A percentile compares a stretch with the other conserved stretches of the same genome.
Conservation (phyloP, 2,113 vertebrate species). For the Globicephala melas region DNA sequence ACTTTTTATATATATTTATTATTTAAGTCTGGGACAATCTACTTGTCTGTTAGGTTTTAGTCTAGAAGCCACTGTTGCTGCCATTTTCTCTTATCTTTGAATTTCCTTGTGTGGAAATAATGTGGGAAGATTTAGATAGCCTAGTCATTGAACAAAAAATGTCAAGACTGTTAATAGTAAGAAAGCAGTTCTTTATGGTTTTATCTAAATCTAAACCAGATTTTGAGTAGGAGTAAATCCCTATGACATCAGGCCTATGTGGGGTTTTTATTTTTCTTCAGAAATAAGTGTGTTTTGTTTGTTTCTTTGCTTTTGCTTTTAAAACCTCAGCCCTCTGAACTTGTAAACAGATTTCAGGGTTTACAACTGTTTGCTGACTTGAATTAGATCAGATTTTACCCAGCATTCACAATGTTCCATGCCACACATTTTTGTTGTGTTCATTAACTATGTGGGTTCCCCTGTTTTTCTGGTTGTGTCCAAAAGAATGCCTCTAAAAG, state of each 20-base stretch:
- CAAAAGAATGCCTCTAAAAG: not conserved
- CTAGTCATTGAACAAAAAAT: not conserved
- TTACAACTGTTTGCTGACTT: not conserved
- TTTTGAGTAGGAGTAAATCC: not conserved
- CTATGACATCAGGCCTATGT: not conserved
- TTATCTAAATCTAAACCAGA: conserved; percentile 54
- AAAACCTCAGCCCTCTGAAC: not conserved
- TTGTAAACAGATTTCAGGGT: not conserved
- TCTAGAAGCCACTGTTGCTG: not conserved
- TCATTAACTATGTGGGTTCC: not conserved
- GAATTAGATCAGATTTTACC: not conserved
- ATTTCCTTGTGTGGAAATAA: conserved; percentile 4
- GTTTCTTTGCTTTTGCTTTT: conserved; percentile 21
- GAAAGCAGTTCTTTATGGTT: not conserved
- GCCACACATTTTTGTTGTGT: not conserved
- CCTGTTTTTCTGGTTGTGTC: not conserved
- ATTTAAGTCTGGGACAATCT: not conserved
- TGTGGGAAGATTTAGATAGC: not conserved
- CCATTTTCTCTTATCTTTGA: conserved; percentile 2
- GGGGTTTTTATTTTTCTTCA: not conserved
- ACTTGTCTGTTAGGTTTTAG: not conserved
- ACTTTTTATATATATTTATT: not conserved
- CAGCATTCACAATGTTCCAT: not conserved
- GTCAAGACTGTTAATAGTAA: not conserved
- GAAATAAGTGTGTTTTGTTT: not conserved